Percentiles rank a stretch among this genome's conserved stretches.
These are phyloP conservation scores for Hestina assimilis DNA, from an alignment of 1,140 invertebrate genomes.

Conservation along the genomic window DNA sequence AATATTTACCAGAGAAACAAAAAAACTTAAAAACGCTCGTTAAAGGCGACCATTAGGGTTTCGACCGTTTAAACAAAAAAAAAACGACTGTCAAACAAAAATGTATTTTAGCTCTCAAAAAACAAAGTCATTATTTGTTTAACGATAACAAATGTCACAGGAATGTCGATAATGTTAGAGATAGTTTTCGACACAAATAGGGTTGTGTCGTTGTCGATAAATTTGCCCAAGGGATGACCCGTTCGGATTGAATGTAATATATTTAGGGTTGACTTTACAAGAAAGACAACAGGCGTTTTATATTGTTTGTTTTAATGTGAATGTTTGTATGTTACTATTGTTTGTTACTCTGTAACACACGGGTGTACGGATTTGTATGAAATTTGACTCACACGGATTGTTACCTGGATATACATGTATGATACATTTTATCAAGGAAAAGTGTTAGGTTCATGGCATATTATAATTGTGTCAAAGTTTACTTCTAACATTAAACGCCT, in stretches of 20 bases:
- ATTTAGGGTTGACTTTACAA: too few relatives aligned
- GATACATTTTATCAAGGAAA: too few relatives aligned
- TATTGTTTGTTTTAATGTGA: neutral
- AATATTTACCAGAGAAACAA: constrained; percentile 28
- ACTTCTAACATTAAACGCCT: too few relatives aligned
- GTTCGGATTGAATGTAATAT: constrained; percentile 20
- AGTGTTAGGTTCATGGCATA: too few relatives aligned
- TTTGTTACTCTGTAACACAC: too few relatives aligned
- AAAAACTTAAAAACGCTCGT: constrained; percentile 33
- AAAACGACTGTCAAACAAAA: constrained; percentile 4
- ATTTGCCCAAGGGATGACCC: constrained; percentile 26
- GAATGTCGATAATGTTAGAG: constrained; percentile 2
- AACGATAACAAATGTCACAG: too few relatives aligned
- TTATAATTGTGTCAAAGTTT: too few relatives aligned
- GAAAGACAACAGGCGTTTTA: too few relatives aligned
- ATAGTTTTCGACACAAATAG: constrained; percentile 28
- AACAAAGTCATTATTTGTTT: constrained; percentile 4
- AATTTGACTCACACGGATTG: too few relatives aligned
- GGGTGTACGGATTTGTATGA: too few relatives aligned
- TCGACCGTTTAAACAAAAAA: constrained; percentile 32
- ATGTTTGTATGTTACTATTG: too few relatives aligned
- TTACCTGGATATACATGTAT: too few relatives aligned
- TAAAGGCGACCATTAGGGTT: constrained; percentile 36
- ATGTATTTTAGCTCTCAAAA: neutral
- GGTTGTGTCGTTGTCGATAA: constrained; percentile 27